Conservation (phyloP, 2,113 vertebrate genomes). For the Petrocephalus zakoni region DNA sequence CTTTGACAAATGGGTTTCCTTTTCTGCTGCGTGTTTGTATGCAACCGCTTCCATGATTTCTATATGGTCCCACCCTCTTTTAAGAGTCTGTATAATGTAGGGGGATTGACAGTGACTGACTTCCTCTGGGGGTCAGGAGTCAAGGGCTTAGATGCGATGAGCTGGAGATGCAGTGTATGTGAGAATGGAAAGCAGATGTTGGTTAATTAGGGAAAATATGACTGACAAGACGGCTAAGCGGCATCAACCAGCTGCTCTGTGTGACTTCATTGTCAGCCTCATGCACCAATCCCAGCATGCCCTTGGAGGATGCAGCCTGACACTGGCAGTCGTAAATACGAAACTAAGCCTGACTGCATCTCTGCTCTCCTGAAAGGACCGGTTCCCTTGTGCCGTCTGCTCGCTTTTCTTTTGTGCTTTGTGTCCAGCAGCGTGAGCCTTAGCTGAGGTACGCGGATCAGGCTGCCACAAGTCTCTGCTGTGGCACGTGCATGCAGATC, state of each 20-base stretch:
- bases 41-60: constrained; percentile 2
- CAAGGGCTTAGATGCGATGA: constrained; percentile 88
- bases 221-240: constrained; percentile 92
- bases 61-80: constrained; percentile 36
- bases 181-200: constrained; percentile 98
- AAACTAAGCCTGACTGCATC: constrained; percentile 65
- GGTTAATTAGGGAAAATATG: constrained; percentile 98
- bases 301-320: constrained; percentile 52
- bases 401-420: constrained; percentile 25
- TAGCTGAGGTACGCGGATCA: no score
- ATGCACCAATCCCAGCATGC: constrained; percentile 86
- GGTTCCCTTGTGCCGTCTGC: constrained; percentile 22
- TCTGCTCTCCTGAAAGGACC: constrained; percentile 39
- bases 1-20: constrained; percentile 29
- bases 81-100: constrained; percentile 38
- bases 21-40: constrained; percentile 10
- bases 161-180: constrained; percentile 90
- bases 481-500: background rate
- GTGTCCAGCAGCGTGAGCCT: background rate
- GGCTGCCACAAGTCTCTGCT: background rate
- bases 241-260: constrained; percentile 87
- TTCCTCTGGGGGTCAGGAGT: constrained; percentile 92
- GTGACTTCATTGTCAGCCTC: constrained; percentile 86
- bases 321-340: constrained; percentile 65
- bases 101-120: constrained; percentile 78